Percentiles rank a stretch among this genome's conserved stretches.
These are phyloP conservation scores for Coelinius sp. DNA, from an alignment of 2,888 invertebrate species.

Conservation along the genomic window DNA sequence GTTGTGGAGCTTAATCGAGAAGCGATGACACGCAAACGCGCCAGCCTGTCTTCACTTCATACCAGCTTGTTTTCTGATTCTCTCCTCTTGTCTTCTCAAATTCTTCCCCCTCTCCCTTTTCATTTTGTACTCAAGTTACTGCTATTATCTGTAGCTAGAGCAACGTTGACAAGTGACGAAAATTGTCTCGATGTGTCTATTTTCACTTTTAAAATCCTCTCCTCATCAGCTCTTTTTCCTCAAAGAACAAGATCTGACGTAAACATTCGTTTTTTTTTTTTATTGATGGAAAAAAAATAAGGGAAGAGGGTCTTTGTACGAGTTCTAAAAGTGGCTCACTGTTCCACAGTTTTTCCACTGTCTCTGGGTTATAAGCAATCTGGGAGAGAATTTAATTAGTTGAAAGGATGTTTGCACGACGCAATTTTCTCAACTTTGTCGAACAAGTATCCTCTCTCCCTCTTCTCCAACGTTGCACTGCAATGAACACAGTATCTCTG, in stretches of 20 bases:
- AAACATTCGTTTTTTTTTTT: not conserved
- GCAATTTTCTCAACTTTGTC: slow-evolving; percentile 42
- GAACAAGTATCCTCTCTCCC: not conserved
- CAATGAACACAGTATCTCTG: slow-evolving; percentile 36
- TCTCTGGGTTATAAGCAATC: slow-evolving; percentile 13
- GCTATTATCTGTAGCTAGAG: not conserved
- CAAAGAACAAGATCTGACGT: too few relatives aligned
- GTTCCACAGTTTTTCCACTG: not conserved
- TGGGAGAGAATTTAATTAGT: slow-evolving; percentile 45
- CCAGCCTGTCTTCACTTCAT: slow-evolving; percentile 29
- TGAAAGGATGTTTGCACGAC: slow-evolving; percentile 40
- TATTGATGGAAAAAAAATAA: not conserved
- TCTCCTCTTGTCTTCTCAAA: slow-evolving; percentile 9
- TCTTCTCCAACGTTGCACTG: slow-evolving; percentile 27
- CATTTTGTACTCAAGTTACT: not conserved
- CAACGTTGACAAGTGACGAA: slow-evolving; percentile 43
- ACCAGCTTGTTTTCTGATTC: not conserved
- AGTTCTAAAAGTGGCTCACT: slow-evolving; percentile 6
- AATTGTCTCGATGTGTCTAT: slow-evolving; percentile 31
- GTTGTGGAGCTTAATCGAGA: slow-evolving; percentile 24
- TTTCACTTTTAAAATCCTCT: not conserved
- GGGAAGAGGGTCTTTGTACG: not conserved
- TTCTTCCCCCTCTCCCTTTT: not conserved
- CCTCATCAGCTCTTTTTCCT: too few relatives aligned
- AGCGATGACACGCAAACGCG: slow-evolving; percentile 32